Evolutionary conservation across 2,888 invertebrate genomes (phyloP), one percentile per base, ranked within the genome.

Genomic region (Cybosia mesomella): DNA sequence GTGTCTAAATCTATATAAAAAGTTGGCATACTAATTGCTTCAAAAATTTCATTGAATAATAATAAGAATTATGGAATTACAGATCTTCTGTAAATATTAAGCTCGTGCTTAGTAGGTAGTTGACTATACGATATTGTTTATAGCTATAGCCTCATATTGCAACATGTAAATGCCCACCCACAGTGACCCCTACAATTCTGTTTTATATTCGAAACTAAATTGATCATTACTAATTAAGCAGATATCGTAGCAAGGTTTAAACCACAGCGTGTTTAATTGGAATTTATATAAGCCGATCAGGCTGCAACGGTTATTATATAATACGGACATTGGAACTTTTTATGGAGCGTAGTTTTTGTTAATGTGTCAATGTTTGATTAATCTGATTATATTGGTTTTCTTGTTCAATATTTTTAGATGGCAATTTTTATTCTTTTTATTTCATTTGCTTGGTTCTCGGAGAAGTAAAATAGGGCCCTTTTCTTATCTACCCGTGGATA

Each of bases 221-320:
- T 64, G 74, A 49, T 72, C 72, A 70, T 75, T 64, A 66, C 67
- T 75, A 79, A 77, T 78, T 79, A 78, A 78, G n/a, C 61, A 68
- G 70, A 62, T 62, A 75, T 62, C 55, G 58, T 43, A 68, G 66
- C 68, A 67, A 67, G 69, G 60, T 59, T 73, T 63, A 70, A 57
- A 43, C 49, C 57, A 22, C n/a, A 69, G 66, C 70, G 60, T 28
- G 58, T 78, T 73, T 75, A 74, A 75, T 81, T 81, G 69, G 64
- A 64, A 67, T 70, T 66, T 66, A 66, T 72, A 28, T 65, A 80
- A 77, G 71, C 71, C 70, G 59, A 65, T 70, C 63, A 66, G 68
- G 57, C 43, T 68, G 71, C 58, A 64, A 64, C 59, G 59, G 60
- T 66, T 60, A 64, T 58, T 68, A 67, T 64, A 53, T 59, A 49